Conservation (phyloP, 2,888 invertebrate genomes). For the Mimachlamys varia region DNA sequence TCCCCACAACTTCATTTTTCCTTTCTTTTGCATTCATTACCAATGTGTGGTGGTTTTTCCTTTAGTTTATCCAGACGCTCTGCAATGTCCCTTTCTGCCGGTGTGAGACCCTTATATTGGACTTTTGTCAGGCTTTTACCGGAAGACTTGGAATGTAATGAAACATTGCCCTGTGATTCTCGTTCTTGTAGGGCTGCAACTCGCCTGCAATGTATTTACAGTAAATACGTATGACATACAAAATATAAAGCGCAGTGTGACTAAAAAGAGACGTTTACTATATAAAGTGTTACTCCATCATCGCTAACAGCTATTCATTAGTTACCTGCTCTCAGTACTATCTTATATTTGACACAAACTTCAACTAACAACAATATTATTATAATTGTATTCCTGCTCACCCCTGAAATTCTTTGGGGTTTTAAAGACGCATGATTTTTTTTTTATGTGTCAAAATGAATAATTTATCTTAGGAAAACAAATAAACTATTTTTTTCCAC, state of each 20-base stretch:
- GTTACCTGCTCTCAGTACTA: too few species aligned
- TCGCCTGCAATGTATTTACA: slow-evolving; percentile 57
- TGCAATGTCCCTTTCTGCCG: slow-evolving; percentile 75
- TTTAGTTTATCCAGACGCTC: slow-evolving; percentile 75
- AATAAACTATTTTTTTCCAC: too few species aligned
- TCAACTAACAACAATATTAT: too few species aligned
- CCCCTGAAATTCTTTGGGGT: too few species aligned
- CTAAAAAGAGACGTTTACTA: too few species aligned
- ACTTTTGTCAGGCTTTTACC: slow-evolving; percentile 43
- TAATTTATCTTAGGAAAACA: too few species aligned
- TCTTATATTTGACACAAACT: too few species aligned
- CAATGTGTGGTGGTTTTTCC: slow-evolving; percentile 52
- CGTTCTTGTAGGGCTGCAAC: slow-evolving; percentile 70
- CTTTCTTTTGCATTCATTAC: background rate
- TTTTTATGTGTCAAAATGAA: too few species aligned
- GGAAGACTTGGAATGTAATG: slow-evolving; percentile 24
- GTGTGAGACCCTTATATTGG: slow-evolving; percentile 59
- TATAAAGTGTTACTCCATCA: background rate
- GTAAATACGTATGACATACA: slow-evolving; percentile 25
- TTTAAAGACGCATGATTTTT: too few species aligned
- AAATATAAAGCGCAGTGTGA: background rate
- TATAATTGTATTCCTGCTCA: too few species aligned
- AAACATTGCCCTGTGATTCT: slow-evolving; percentile 52
- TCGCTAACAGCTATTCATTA: background rate
- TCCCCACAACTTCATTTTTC: too few species aligned